Evolutionary conservation across 1,140 invertebrate species (phyloP).

Genomic region (Pseudomyrmex flavicornis): DNA sequence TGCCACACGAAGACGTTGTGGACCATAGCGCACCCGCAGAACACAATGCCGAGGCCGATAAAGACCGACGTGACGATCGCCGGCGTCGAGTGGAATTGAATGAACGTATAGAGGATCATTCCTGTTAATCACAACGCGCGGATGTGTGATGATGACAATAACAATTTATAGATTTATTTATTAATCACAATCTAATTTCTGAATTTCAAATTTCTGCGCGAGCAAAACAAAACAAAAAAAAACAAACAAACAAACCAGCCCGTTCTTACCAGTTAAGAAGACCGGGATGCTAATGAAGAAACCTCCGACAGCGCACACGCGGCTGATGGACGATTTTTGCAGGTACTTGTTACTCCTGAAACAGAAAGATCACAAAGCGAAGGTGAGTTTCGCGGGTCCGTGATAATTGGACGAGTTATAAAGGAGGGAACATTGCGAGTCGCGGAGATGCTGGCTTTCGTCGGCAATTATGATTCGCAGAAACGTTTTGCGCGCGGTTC

Average conservation of each 20-base stretch:
- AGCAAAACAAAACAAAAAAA: neutral
- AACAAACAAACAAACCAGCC: neutral
- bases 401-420: slow-evolving; percentile 62
- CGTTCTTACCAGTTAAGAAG: slow-evolving; percentile 93
- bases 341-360: slow-evolving; percentile 95
- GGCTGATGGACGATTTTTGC: slow-evolving; percentile 94
- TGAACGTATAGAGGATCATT: slow-evolving; percentile 96
- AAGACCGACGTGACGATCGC: slow-evolving; percentile 95
- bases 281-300: slow-evolving; percentile 97
- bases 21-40: slow-evolving; percentile 96
- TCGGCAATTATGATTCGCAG: slow-evolving; percentile 10
- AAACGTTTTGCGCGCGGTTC: neutral
- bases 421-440: neutral
- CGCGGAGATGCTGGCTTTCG: neutral
- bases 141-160: neutral
- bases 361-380: slow-evolving; percentile 76
- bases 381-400: slow-evolving; percentile 42
- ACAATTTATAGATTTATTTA: neutral
- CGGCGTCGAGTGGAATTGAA: slow-evolving; percentile 96
- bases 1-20: slow-evolving; percentile 98
- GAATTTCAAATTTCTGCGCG: neutral
- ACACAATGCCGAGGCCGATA: slow-evolving; percentile 95
- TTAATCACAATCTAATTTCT: too few species aligned
- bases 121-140: slow-evolving; percentile 87
- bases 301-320: slow-evolving; percentile 95